Evolutionary conservation across 2,113 vertebrate species (phyloP), one percentile per base, ranked within the genome.

Genomic region (Orycteropus afer): DNA sequence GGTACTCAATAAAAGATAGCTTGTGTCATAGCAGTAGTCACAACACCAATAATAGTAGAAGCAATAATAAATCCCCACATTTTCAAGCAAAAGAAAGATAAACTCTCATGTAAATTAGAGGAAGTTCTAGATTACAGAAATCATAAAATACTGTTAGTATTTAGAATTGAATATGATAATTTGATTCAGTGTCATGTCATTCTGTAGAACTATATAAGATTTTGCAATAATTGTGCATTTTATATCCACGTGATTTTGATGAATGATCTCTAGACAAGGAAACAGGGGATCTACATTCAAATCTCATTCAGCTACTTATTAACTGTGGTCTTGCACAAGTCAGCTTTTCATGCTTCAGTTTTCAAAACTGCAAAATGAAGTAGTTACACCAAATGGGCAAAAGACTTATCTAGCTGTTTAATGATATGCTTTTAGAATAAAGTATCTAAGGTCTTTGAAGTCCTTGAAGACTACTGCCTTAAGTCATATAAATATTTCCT

Each of bases 401-500:
- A 94, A n/a, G 18, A 13, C 29, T n/a, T 94, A 40, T 42, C 49
- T n/a, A 91, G n/a, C n/a, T 63, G 20, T 61, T n/a, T 86, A 86
- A 61, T 73, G 20, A 13, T 87, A 40, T 18, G 2, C 49, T 94
- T 88, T 90, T 53, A 67, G 47, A 96, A 89, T 37, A 37, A 55
- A 93, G 42, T 55, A 37, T 49, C 5, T 25, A 79, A 90, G 47
- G 29, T 34, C 87, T 97, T 87, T 40, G 78, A 91, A 57, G 59
- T 69, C 77, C 65, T 91, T 73, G 29, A 91, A 73, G 45, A 69
- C 27, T 37, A 32, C 20, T 74, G 84, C 65, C 53, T 69, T 79
- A 87, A 92, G 74, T 47, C 84, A 96, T 82, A 96, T 93, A 94
- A 97, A 81, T 95, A 92, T 85, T 87, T 61, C 90, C 80, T 87